A percentile compares a stretch with the other conserved stretches of the same genome.
These are phyloP conservation scores for Rotaria socialis DNA, from an alignment of 2,888 invertebrate species.

Conservation along the genomic window DNA sequence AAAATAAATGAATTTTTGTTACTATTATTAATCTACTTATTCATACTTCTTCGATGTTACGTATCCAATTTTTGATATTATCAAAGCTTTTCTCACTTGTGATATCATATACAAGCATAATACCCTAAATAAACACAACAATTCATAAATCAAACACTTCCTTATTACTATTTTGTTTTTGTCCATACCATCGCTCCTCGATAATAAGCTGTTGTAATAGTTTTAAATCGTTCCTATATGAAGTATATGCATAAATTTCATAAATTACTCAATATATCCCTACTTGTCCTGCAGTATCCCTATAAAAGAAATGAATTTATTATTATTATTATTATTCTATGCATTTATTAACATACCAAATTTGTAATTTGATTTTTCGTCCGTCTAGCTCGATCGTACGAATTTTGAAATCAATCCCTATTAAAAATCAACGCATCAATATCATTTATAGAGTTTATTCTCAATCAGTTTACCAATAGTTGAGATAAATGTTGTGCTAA, in stretches of 20 bases:
- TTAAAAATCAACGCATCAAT: too few relatives aligned
- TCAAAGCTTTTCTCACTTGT: constrained; percentile 98
- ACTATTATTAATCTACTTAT: background rate
- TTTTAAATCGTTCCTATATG: background rate
- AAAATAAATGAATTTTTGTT: background rate
- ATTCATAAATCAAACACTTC: too few relatives aligned
- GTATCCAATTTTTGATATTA: constrained; percentile 97
- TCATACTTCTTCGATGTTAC: constrained; percentile 78
- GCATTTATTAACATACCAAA: constrained; percentile 57
- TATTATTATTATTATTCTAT: too few relatives aligned
- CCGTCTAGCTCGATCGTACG: constrained; percentile 63
- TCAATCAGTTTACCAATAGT: constrained; percentile 55
- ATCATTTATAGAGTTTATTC: too few relatives aligned
- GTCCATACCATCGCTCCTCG: constrained; percentile 79
- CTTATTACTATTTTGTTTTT: too few relatives aligned
- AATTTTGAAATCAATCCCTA: constrained; percentile 63
- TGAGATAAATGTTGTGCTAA: constrained; percentile 58
- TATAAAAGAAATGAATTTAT: background rate
- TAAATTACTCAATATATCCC: constrained; percentile 67
- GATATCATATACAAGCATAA: constrained; percentile 97
- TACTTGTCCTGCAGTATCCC: constrained; percentile 31
- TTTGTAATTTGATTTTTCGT: constrained; percentile 64
- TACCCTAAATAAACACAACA: constrained; percentile 64
- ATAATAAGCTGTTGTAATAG: constrained; percentile 79
- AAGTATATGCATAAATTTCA: background rate